These are phyloP conservation scores for Melanostoma scalare DNA, from an alignment of 2,888 invertebrate species.

Conservation along the genomic window DNA sequence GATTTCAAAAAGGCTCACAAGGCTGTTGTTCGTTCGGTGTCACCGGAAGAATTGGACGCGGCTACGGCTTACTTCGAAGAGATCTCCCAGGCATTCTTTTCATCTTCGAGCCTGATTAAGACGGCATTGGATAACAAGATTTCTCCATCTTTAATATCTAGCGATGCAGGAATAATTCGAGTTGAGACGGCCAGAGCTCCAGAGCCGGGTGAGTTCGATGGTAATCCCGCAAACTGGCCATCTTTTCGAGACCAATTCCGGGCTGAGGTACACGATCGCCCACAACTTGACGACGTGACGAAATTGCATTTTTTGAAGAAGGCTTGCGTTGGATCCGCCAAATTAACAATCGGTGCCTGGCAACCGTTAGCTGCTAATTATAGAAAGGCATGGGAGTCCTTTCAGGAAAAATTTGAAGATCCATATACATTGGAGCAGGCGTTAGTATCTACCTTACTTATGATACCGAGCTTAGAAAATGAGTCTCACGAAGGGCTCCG, in stretches of 20 bases:
- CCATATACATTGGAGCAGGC: constrained; percentile 1
- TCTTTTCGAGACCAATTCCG: constrained; percentile 5
- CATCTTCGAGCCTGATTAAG: no score
- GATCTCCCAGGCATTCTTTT: no score
- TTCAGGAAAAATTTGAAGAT: not conserved
- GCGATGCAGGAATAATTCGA: not conserved
- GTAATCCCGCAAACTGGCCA: constrained; percentile 7
- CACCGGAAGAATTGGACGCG: no score
- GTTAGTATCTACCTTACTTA: not conserved
- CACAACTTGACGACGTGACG: not conserved
- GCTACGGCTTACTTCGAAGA: no score
- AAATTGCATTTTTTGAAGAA: constrained; percentile 3
- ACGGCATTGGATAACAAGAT: no score
- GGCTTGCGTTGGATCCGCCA: constrained; percentile 1
- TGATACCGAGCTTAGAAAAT: no score
- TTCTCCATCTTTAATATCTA: not conserved
- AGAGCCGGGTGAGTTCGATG: constrained; percentile 11
- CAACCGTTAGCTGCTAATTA: no score
- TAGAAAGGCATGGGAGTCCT: no score
- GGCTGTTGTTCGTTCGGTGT: no score
- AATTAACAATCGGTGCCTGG: no score
- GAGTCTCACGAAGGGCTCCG: no score
- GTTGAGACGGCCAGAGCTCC: constrained; percentile 12
- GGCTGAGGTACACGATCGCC: constrained; percentile 6
- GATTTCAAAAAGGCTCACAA: no score